phyloP scores from a whole-genome alignment of 1,140 invertebrate genomes.

The Bombus huntii region DNA sequence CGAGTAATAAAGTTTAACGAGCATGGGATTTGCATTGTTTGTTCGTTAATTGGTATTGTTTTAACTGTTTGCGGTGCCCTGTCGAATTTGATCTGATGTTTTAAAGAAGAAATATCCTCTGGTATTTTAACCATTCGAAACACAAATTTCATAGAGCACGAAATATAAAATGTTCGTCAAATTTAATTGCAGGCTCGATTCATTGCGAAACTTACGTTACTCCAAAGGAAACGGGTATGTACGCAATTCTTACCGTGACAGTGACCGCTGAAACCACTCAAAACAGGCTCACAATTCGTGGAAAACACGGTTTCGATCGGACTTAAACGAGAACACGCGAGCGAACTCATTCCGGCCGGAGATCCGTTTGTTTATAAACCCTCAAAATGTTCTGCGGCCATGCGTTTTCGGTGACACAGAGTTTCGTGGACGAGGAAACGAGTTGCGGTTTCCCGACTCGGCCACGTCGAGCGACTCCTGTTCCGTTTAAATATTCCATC shows the following conservation, averaged over 20 bases:
- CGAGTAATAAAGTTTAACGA: background rate
- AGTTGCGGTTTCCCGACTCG: slow-evolving; percentile 44
- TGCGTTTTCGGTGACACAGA: slow-evolving; percentile 32
- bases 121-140: background rate
- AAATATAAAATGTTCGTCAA: background rate
- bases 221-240: too few relatives aligned
- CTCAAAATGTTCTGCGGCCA: slow-evolving; percentile 27
- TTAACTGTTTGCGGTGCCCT: background rate
- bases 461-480: slow-evolving; percentile 21
- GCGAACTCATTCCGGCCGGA: background rate
- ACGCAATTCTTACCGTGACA: background rate
- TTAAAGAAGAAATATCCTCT: background rate
- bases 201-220: background rate
- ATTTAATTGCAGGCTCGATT: background rate
- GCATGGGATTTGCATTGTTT: background rate
- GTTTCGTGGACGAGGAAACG: slow-evolving; percentile 23
- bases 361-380: slow-evolving; percentile 39
- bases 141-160: background rate
- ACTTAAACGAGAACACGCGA: background rate
- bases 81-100: background rate
- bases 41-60: background rate
- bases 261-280: background rate
- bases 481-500: slow-evolving; percentile 52
- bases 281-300: background rate
- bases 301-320: background rate